Conservation (phyloP, 2,113 vertebrate species). For the Corvus cornix region DNA sequence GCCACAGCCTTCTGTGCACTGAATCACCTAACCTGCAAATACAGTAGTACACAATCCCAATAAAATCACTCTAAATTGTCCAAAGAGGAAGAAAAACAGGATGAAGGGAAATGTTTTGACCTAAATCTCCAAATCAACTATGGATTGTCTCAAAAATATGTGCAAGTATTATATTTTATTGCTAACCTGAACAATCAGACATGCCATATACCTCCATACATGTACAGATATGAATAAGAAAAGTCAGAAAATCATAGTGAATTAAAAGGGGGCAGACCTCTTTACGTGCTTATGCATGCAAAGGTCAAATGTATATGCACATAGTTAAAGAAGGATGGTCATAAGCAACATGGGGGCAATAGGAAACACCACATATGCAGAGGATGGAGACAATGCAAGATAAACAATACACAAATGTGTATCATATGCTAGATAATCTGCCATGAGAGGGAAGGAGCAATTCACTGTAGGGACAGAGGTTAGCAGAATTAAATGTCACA, state of each 20-base stretch:
- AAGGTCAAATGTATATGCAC: neutral
- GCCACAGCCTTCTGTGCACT: neutral
- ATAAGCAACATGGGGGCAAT: neutral
- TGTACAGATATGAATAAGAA: neutral
- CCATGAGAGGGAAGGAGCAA: neutral
- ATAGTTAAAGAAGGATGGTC: neutral
- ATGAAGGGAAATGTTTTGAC: neutral
- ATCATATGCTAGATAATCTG: neutral
- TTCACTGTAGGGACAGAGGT: neutral
- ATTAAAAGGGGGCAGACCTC: neutral
- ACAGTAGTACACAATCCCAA: neutral
- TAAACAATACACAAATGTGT: neutral
- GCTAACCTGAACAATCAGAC: neutral
- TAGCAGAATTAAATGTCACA: constrained; percentile 41
- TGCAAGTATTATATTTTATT: neutral
- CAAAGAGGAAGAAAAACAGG: neutral
- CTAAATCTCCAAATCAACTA: neutral
- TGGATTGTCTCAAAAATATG: neutral
- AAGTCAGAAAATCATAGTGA: neutral
- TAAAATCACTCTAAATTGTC: neutral
- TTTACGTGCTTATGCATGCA: neutral
- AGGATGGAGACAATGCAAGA: neutral
- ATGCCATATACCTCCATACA: neutral
- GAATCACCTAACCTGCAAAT: neutral
- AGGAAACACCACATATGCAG: neutral